Evolutionary conservation across 2,888 invertebrate species (phyloP), one percentile per base, ranked within the genome.

Genomic region (Platycnemis pennipes): DNA sequence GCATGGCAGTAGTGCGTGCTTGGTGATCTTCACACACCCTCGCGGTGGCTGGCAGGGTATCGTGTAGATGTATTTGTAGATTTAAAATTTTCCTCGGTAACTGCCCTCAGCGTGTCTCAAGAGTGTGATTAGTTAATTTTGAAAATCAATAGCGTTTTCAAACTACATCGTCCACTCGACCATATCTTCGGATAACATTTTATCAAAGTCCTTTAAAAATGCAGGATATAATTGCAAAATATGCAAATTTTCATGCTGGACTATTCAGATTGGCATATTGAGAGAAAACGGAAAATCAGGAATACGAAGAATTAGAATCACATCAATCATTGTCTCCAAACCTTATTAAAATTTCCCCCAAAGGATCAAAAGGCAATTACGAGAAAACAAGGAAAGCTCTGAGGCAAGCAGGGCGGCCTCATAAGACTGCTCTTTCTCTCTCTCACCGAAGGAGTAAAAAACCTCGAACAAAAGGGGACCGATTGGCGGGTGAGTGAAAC

Each of bases 331-430:
- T 77, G 77, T 77, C 77, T 37, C 77, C 37, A 31, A 77, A 77
- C 31, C 77, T 37, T 77, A 37, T 37, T 77, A 37, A 77, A 77
- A 77, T 77, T 77, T 37, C 63, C 63, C 63, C 37, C 31, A 77
- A 77, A 77, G 77, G 77, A 77, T 77, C 77, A 77, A 77, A 77
- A 77, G 77, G 77, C 77, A 77, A 77, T 77, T 77, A 77, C 77
- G 31, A 37, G 37, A 37, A 77, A n/a, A 77, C 37, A 77, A 11
- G 5, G 77, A 37, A 77, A 77, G 77, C 77, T 77, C 77, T 37
- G 77, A 37, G 16, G 37, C 77, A 77, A 77, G 77, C 77, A n/a
- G 3, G 77, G 37, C 22, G 77, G 77, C 31, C 31, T 77, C 37
- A 77, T 77, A 77, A 77, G 77, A 77, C 77, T 31, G 77, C 31